Conservation (phyloP, 2,797 vertebrate genomes). For the Phrynocephalus forsythii region DNA sequence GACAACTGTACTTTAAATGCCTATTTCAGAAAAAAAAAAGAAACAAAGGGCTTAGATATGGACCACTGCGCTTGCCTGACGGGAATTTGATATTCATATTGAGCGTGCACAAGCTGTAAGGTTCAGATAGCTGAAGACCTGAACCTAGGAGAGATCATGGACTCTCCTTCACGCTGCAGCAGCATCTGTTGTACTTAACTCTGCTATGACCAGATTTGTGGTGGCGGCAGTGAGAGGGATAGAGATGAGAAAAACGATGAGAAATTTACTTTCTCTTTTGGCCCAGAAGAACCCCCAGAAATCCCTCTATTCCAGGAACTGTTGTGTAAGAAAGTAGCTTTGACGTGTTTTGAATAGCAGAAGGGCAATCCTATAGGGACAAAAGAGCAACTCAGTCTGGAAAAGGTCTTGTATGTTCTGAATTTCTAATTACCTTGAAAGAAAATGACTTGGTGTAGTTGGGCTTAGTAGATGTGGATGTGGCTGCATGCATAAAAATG, state of each 20-base stretch:
- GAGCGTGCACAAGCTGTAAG: neutral
- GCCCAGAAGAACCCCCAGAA: too few species aligned
- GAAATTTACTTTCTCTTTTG: neutral
- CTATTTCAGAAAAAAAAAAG: neutral
- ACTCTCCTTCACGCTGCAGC: neutral
- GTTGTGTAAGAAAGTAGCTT: neutral
- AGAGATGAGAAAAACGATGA: neutral
- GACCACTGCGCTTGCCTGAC: neutral
- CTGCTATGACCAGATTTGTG: neutral
- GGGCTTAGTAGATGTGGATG: slow-evolving; percentile 42
- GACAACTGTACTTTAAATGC: neutral
- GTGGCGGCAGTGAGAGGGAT: neutral
- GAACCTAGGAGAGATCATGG: too few species aligned
- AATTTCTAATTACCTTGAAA: too few species aligned
- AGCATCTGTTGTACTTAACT: neutral
- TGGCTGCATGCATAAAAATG: slow-evolving; percentile 3
- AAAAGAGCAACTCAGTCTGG: neutral
- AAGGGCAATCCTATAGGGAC: neutral
- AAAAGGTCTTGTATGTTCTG: neutral
- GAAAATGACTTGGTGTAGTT: neutral
- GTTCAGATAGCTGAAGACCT: neutral
- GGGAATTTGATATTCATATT: neutral
- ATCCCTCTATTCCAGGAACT: neutral
- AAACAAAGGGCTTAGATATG: neutral
- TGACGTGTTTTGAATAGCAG: neutral